phyloP scores from a whole-genome alignment of 2,888 invertebrate genomes.

The Pyrocoelia pectoralis region DNA sequence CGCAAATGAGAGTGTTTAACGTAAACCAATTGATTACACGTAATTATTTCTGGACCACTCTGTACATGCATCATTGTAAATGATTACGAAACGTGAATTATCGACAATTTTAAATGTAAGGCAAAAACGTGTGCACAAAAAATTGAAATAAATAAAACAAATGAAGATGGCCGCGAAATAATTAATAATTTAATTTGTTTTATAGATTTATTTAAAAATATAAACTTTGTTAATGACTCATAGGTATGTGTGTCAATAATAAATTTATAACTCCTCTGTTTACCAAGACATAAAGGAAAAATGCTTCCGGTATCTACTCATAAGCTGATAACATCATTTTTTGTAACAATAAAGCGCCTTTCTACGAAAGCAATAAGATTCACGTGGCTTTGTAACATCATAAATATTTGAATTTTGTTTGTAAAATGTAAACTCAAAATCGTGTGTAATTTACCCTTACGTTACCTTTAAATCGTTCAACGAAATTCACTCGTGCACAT shows the following conservation, averaged over 20 bases:
- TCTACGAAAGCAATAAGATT: too few species aligned
- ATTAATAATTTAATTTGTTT: neutral
- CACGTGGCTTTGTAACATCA: neutral
- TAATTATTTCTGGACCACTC: too few species aligned
- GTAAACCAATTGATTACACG: too few species aligned
- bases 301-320: neutral
- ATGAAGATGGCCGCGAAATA: neutral
- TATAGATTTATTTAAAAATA: neutral
- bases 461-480: neutral
- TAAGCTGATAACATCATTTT: neutral
- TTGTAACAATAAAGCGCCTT: neutral
- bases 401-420: neutral
- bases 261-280: neutral
- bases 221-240: neutral
- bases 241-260: neutral
- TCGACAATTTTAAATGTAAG: too few species aligned
- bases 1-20: too few species aligned
- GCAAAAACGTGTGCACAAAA: too few species aligned
- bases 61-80: too few species aligned
- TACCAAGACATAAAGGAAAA: neutral
- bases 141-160: neutral
- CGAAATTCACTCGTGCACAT: neutral
- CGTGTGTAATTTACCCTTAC: constrained; percentile 2
- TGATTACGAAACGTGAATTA: too few species aligned
- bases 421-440: constrained; percentile 2